These are phyloP conservation scores for Phthorimaea operculella DNA, from an alignment of 1,140 invertebrate genomes.

Conservation along the genomic window DNA sequence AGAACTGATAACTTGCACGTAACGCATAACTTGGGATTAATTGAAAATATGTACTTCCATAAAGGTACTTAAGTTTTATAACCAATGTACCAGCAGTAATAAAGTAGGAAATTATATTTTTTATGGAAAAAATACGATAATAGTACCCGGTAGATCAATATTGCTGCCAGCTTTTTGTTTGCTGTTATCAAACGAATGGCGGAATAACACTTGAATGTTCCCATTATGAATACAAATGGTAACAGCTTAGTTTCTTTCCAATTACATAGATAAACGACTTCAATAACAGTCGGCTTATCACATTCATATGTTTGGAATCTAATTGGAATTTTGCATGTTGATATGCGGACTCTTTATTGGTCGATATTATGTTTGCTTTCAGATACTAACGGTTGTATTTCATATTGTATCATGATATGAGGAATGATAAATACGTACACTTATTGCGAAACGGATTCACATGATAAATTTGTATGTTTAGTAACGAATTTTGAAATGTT, in stretches of 20 bases:
- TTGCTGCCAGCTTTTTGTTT: background rate
- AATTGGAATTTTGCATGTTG: constrained; percentile 67
- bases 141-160: too few relatives aligned
- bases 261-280: constrained; percentile 63
- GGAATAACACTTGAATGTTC: constrained; percentile 49
- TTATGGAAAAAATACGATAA: too few relatives aligned
- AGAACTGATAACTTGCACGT: background rate
- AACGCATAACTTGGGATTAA: background rate
- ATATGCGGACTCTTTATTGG: constrained; percentile 64
- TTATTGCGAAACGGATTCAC: constrained; percentile 6
- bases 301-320: constrained; percentile 64
- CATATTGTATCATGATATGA: constrained; percentile 23
- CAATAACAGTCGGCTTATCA: constrained; percentile 65
- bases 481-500: background rate
- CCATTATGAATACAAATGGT: constrained; percentile 63
- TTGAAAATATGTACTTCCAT: too few relatives aligned
- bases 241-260: constrained; percentile 65
- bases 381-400: constrained; percentile 60
- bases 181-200: constrained; percentile 41
- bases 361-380: constrained; percentile 65
- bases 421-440: constrained; percentile 10
- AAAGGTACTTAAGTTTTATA: too few relatives aligned
- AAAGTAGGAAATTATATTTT: too few relatives aligned
- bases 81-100: too few relatives aligned
- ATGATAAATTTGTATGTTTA: background rate